These are phyloP conservation scores for Sclerodermus sp. DNA, from an alignment of 2,888 invertebrate genomes.

Conservation along the genomic window DNA sequence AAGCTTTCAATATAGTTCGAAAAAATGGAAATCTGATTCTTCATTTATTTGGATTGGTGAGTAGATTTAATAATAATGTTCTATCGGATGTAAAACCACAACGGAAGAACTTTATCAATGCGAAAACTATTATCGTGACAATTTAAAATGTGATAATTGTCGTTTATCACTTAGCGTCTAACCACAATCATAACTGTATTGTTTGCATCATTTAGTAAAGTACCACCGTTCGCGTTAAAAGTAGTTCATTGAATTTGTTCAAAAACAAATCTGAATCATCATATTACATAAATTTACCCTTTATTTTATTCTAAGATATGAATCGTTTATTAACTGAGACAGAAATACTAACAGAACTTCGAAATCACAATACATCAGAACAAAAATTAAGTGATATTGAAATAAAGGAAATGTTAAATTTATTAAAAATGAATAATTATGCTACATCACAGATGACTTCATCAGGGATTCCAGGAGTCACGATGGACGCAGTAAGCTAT, in stretches of 20 bases:
- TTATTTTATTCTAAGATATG: conserved; percentile 20
- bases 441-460: conserved; percentile 75
- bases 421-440: conserved; percentile 42
- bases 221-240: no score
- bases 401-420: conserved; percentile 35
- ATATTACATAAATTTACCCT: no score
- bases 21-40: conserved; percentile 87
- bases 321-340: conserved; percentile 24
- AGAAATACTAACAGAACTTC: conserved; percentile 11
- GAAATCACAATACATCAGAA: conserved; percentile 16
- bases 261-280: no score
- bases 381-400: conserved; percentile 38
- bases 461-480: conserved; percentile 89
- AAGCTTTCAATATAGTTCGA: conserved; percentile 94
- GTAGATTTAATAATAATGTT: conserved; percentile 39
- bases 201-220: conserved; percentile 17
- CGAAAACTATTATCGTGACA: conserved; percentile 35
- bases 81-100: conserved; percentile 26
- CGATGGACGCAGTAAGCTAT: conserved; percentile 87
- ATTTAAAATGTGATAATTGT: conserved; percentile 37
- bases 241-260: not conserved
- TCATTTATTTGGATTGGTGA: conserved; percentile 86
- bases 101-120: conserved; percentile 47
- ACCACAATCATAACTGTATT: conserved; percentile 20
- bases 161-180: conserved; percentile 28